Percentiles rank a stretch among this genome's conserved stretches.
These are phyloP conservation scores for Ploceus nigricollis DNA, from an alignment of 2,113 vertebrate genomes.

Conservation along the genomic window DNA sequence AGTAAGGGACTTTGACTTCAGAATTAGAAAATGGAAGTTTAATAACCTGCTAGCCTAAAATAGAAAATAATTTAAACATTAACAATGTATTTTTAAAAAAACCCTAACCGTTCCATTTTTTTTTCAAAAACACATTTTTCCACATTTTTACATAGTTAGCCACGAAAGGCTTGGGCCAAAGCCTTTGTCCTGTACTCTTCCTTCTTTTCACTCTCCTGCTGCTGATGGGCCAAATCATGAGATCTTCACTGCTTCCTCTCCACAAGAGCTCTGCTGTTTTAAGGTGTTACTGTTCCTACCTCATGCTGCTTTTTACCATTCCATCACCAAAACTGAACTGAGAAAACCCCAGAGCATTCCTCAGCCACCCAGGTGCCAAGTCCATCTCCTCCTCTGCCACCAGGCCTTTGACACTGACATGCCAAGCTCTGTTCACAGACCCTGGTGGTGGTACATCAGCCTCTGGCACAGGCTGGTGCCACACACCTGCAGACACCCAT, in stretches of 20 bases:
- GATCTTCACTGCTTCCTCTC: background rate
- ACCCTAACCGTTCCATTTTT: background rate
- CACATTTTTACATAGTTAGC: background rate
- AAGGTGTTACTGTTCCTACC: background rate
- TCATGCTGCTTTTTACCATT: background rate
- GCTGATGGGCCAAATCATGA: background rate
- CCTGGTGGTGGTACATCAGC: background rate
- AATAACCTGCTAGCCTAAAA: background rate
- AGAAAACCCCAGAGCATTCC: background rate
- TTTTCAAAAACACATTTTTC: background rate
- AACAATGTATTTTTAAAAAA: background rate
- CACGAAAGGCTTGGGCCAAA: background rate
- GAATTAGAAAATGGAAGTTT: background rate
- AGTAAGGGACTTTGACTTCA: background rate
- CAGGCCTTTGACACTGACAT: background rate
- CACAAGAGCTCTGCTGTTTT: background rate
- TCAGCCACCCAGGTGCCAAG: background rate
- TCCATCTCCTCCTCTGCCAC: background rate
- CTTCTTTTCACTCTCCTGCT: background rate
- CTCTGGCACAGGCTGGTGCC: background rate
- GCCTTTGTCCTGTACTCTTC: background rate
- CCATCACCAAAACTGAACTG: background rate
- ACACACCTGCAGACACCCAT: background rate
- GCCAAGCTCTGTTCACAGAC: background rate
- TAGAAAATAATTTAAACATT: background rate